Base-by-base conservation (phyloP, 2,113 vertebrate genomes). In the Microtus pennsylvanicus region DNA sequence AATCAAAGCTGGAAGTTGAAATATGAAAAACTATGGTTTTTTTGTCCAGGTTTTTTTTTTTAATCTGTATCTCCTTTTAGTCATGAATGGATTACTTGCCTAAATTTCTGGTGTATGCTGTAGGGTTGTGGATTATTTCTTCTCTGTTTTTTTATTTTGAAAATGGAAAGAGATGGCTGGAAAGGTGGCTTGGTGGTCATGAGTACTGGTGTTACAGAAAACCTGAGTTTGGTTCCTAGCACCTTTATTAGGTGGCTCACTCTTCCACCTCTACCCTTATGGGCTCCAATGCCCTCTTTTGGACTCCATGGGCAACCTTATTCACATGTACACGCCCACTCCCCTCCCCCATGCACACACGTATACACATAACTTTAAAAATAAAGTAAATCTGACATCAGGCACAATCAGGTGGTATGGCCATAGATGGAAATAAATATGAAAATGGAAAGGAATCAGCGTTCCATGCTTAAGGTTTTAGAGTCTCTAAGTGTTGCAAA, bases 1-100 rank as follows among this genome's bases (percentile, higher is more conserved):
- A 69, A 92, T 96, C 55, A 19, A 19, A 94, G 35, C 72, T 75
- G 19, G 14, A 87, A 80, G 74, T 95, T 92, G 61, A 95, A 92
- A 89, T 96, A 58, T 87, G 55, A 92, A 96, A 81, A 67, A 96
- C 52, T 83, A 13, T 30, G 45, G 38, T 80, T 91, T 93, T 94
- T 69, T 80, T 85, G 9, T 61, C 76, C 50, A 63, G 22, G 7
- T 69, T 63, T 87, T 50, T 50, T 93, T 87, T 90, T 55, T 58
- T 58, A 58, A 28, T 91, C 76, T 91, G 1, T 17, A 6, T 89
- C 47, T 98, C 70, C 45, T 93, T 80, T 97, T 67, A 93, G 55
- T 91, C 82, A 42, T 52, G 86, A 78, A 67, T 80, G 47, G 17
- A 28, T 91, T 87, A 52, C 70, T 81, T 91, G 74, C 89, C 75